Evolutionary conservation across 2,888 invertebrate species (phyloP).

Genomic region (Dorcus hopei): DNA sequence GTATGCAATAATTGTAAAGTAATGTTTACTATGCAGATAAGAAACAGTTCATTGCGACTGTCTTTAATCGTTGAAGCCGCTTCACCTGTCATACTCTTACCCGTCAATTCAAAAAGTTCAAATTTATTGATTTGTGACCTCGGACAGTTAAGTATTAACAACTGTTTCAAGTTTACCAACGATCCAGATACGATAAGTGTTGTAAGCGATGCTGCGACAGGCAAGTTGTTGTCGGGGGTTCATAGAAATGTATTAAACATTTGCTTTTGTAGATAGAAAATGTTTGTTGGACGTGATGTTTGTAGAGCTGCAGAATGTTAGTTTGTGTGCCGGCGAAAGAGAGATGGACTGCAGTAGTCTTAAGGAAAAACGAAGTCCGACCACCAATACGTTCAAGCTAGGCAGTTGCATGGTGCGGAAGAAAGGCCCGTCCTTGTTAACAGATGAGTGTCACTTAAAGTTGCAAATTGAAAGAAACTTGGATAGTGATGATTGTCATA

Average conservation of each 20-base stretch:
- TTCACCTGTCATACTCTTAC: constrained; percentile 82
- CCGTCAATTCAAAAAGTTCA: constrained; percentile 76
- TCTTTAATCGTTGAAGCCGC: constrained; percentile 64
- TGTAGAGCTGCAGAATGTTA: constrained; percentile 72
- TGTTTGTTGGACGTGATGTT: constrained; percentile 72
- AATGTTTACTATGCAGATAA: constrained; percentile 29
- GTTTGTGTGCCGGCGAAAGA: constrained; percentile 64
- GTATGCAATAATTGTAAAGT: not conserved
- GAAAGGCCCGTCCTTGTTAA: constrained; percentile 68
- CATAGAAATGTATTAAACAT: not conserved
- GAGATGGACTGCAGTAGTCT: constrained; percentile 37
- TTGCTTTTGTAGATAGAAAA: constrained; percentile 38
- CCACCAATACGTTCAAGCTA: constrained; percentile 39
- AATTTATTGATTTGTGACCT: constrained; percentile 79
- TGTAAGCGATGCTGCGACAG: constrained; percentile 42
- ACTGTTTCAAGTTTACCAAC: constrained; percentile 67
- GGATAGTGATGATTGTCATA: constrained; percentile 52
- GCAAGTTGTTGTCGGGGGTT: constrained; percentile 33
- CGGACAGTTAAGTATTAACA: constrained; percentile 72
- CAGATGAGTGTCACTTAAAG: constrained; percentile 77
- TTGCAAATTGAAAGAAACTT: constrained; percentile 82
- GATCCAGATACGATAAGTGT: constrained; percentile 55
- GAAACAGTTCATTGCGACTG: constrained; percentile 50
- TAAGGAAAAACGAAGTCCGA: constrained; percentile 18
- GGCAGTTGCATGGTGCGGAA: constrained; percentile 54